A percentile compares a stretch with the other conserved stretches of the same genome.
phyloP scores from a whole-genome alignment of 2,888 invertebrate genomes.

The Coleophora flavipennella region DNA sequence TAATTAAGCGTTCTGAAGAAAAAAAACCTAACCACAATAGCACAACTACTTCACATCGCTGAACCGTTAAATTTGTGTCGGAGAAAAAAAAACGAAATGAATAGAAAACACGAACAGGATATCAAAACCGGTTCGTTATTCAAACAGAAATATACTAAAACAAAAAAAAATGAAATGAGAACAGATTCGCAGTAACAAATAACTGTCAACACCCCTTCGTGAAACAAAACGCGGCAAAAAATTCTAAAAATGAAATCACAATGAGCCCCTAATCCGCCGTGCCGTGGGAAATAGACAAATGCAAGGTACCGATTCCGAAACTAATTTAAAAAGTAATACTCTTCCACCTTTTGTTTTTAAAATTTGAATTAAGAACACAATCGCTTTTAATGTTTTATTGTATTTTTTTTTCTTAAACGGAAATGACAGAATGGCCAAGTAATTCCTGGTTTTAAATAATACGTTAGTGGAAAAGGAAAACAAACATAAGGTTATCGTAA shows the following conservation, averaged over 20 bases:
- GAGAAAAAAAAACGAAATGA: conserved; percentile 48
- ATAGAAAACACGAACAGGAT: conserved; percentile 52
- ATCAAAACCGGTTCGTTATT: conserved; percentile 61
- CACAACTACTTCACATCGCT: conserved; percentile 42
- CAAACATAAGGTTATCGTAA: conserved; percentile 22
- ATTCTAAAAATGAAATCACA: conserved; percentile 59
- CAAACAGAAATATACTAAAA: conserved; percentile 46
- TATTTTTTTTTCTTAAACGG: neutral
- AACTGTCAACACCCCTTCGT: conserved; percentile 72
- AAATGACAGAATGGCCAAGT: neutral
- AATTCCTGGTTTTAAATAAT: conserved; percentile 15
- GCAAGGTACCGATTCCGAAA: conserved; percentile 67
- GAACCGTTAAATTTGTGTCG: conserved; percentile 67
- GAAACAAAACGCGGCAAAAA: conserved; percentile 60
- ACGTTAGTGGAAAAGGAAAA: conserved; percentile 23
- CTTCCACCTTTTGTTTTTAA: conserved; percentile 49
- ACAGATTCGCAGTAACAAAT: conserved; percentile 66
- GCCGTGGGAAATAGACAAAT: conserved; percentile 68
- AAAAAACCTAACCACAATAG: conserved; percentile 64
- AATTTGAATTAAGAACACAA: conserved; percentile 29
- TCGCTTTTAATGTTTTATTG: neutral
- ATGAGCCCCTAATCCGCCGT: conserved; percentile 57
- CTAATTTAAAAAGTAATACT: conserved; percentile 71
- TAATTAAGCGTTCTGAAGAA: conserved; percentile 54
- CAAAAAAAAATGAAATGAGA: conserved; percentile 52